Percentiles rank a stretch among this genome's conserved stretches.
Conservation (phyloP, 2,113 vertebrate genomes). For the Pelecanoides urinatrix region DNA sequence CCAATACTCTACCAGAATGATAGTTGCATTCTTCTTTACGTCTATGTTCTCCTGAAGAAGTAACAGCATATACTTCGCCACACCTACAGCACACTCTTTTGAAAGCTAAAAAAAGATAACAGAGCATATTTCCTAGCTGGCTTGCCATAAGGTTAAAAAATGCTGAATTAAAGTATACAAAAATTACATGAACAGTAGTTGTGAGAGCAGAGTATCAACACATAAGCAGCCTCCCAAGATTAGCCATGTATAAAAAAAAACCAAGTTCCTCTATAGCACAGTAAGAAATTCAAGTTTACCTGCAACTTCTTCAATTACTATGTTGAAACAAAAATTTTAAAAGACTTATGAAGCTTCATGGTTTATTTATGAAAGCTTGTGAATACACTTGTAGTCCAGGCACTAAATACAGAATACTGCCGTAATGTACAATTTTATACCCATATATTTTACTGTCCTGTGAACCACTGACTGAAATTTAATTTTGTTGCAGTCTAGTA, state of each 20-base stretch:
- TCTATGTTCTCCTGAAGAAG: conserved; percentile 67
- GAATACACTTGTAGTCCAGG: background rate
- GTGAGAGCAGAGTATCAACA: background rate
- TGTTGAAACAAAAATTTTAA: background rate
- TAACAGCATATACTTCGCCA: conserved; percentile 75
- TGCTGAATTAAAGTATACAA: background rate
- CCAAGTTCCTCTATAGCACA: background rate
- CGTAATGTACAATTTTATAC: background rate
- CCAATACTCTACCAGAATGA: conserved; percentile 76
- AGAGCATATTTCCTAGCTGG: background rate
- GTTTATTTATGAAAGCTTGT: background rate
- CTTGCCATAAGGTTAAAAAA: background rate
- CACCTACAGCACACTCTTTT: conserved; percentile 80
- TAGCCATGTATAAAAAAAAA: background rate
- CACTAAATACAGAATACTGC: background rate
- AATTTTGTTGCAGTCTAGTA: background rate
- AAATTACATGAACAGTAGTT: background rate
- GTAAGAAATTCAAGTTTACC: background rate
- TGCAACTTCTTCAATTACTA: background rate
- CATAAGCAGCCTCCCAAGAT: background rate
- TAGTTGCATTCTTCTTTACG: conserved; percentile 81
- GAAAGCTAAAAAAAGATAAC: conserved; percentile 51
- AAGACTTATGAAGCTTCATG: background rate
- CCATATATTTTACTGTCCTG: background rate
- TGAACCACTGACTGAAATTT: background rate